Evolutionary conservation across 2,113 vertebrate species (phyloP), one percentile per base, ranked within the genome.

Genomic region (Aix galericulata): DNA sequence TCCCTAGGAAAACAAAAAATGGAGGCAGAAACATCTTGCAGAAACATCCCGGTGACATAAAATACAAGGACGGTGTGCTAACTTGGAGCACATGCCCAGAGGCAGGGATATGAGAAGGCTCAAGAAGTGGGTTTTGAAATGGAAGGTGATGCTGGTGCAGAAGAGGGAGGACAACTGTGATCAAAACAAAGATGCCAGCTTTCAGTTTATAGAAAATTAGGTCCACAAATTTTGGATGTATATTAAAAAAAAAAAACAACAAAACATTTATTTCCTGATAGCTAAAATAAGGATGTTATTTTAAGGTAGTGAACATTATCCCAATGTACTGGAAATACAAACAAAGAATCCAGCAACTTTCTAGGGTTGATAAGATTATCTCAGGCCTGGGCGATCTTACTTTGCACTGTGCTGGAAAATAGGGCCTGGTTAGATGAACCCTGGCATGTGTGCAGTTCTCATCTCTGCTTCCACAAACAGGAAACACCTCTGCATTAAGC

Each of bases 1-100:
- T 60, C 20, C 48, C 66, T 34, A 78, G 75, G 69, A 46, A 87
- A 94, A 91, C 71, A 93, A 81, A 38, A 93, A 11, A 6, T 67
- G 79, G 79, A 89, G 94, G 40, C 34, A 79, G 58, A n/a, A n/a
- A n/a, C n/a, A n/a, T 89, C 81, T 44, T 76, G 84, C 77, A 63
- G 75, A 94, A 93, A 74, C 27, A 52, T 48, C 32, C 29, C 58
- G 60, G 36, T 26, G 46, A 48, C 46, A 48, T 48, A 48, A 48
- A 48, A 17, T 48, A 21, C 46, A 48, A 3, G 5, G 1, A 20
- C 23, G 23, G 17, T 8, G 72, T 60, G 29, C 48, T 79, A 85
- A 29, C n/a, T 91, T 90, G 31, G 71, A 82, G 58, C 32, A 78
- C 44, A n/a, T 82, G 31, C 34, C 22, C 17, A 22, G 22, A 71